Conservation (phyloP, 2,113 vertebrate species). For the Cynopterus brachyotis region DNA sequence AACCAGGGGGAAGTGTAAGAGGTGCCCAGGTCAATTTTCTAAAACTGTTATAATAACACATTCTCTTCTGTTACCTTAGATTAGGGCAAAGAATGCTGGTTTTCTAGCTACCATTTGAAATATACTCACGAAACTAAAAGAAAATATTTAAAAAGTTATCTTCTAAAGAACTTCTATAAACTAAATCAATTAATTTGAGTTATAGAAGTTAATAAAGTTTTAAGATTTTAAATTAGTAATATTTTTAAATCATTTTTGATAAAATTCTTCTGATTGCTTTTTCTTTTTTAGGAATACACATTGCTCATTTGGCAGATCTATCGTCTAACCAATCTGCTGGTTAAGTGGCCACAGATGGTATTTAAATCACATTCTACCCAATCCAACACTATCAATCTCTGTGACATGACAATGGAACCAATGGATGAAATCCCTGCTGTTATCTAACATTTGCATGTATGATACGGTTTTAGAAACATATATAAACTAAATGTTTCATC, state of each 20-base stretch:
- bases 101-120: background rate
- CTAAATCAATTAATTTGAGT: background rate
- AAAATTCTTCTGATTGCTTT: background rate
- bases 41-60: background rate
- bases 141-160: background rate
- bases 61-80: background rate
- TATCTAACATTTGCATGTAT: background rate
- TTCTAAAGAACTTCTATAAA: conserved; percentile 9
- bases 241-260: background rate
- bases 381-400: conserved; percentile 8
- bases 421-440: background rate
- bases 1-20: accelerated
- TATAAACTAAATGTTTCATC: background rate
- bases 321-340: background rate
- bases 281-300: conserved; percentile 9
- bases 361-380: conserved; percentile 23
- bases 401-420: background rate
- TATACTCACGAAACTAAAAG: background rate
- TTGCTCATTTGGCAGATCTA: conserved; percentile 22
- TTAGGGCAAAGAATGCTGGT: background rate
- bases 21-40: background rate
- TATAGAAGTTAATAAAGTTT: background rate
- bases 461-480: background rate
- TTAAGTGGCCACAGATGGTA: conserved; percentile 54
- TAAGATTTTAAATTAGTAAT: background rate